Evolutionary conservation across 2,797 vertebrate genomes (phyloP), one percentile per base, ranked within the genome.

Genomic region (Kryptopterus vitreolus): DNA sequence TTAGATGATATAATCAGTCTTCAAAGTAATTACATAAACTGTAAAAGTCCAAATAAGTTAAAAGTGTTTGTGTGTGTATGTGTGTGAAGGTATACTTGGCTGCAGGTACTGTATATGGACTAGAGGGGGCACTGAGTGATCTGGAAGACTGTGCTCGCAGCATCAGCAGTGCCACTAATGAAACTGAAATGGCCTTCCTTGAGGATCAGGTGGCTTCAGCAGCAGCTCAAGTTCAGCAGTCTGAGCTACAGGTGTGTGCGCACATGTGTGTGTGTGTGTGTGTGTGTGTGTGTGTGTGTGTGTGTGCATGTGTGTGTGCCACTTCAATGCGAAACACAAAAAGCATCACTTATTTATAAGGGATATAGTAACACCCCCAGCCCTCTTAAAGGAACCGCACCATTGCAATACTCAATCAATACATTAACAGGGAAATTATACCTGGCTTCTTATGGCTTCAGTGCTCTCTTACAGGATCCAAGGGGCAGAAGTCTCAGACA

Each of bases 191-290:
- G 87, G 94, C 95, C 0, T 94, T 96, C 16, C 92, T 99, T 87
- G 98, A 99, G 87, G 98, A 99, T 84, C 97, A 98, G 90, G 97
- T 99, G 83, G 97, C 97, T 81, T 95, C 95, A 0, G 97, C 98
- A 3, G 97, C 98, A 0, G 97, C 96, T 50, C 96, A 98, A 87
- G 96, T 99, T 76, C 97, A 98, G 76, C 96, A 98, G 2, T 97
- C 98, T 0, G 97, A 99, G 85, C 91, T 96, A 61, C 96, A 98
- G 97, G 98, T 98, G 83, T 83, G 81, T 61, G 6, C 18, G 26
- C 48, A 43, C 22, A 29, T 31, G 16, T 20, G 11, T 35, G 18
- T 63, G 31, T 33, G 59, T 61, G 58, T 29, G 58, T 61, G 57
- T 62, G 59, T 35, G 33, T 65, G 33, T 35, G 62, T 38, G 33